phyloP scores from a whole-genome alignment of 2,888 invertebrate species.

The Anoplius nigerrimus region DNA sequence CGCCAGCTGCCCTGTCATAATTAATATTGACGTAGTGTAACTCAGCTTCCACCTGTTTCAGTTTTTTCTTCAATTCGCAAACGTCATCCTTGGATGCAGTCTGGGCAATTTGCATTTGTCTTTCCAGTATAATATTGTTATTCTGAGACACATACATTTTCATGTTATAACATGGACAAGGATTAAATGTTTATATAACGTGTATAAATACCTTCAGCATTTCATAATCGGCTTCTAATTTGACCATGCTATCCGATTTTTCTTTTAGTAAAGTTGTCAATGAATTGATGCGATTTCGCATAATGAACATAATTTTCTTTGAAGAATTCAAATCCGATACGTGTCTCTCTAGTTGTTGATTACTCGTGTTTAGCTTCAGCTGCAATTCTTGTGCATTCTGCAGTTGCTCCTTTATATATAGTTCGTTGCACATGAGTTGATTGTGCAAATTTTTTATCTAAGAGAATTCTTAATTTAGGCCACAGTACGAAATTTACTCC shows the following conservation, averaged over 20 bases:
- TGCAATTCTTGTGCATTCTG: conserved; percentile 51
- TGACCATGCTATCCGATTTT: conserved; percentile 59
- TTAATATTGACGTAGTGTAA: conserved; percentile 46
- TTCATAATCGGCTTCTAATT: conserved; percentile 64
- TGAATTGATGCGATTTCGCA: conserved; percentile 53
- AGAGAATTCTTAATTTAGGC: neutral
- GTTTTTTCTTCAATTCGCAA: conserved; percentile 52
- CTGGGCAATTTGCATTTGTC: conserved; percentile 48
- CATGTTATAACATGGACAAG: neutral
- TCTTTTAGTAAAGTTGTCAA: conserved; percentile 59
- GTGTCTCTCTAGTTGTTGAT: conserved; percentile 48
- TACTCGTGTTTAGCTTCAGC: conserved; percentile 49
- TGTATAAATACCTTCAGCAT: conserved; percentile 56
- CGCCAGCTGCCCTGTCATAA: conserved; percentile 53
- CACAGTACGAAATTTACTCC: too few species aligned
- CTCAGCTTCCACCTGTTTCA: conserved; percentile 29
- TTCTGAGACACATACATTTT: conserved; percentile 54
- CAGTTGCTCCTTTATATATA: conserved; percentile 40
- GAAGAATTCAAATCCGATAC: conserved; percentile 52
- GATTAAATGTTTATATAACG: neutral
- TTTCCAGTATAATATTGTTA: conserved; percentile 61
- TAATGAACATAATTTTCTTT: conserved; percentile 50
- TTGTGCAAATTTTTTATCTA: conserved; percentile 39
- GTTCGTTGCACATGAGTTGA: conserved; percentile 42
- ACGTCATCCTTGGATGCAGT: conserved; percentile 58